phyloP scores from a whole-genome alignment of 2,888 invertebrate species.

The Odontothrips loti region DNA sequence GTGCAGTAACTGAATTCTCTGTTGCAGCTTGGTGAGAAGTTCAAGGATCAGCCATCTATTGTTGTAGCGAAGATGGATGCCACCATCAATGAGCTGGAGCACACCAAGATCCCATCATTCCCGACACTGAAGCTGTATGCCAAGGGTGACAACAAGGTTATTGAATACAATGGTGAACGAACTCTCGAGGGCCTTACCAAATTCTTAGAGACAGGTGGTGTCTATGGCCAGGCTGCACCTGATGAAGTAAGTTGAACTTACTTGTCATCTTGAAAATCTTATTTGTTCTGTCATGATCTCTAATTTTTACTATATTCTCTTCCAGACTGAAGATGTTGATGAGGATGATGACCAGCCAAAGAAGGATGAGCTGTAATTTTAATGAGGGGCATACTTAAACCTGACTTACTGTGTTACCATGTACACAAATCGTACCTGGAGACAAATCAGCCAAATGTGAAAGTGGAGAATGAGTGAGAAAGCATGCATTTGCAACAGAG shows the following conservation, averaged over 20 bases:
- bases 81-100: constrained; percentile 95
- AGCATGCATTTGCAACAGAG: not conserved
- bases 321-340: constrained; percentile 58
- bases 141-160: constrained; percentile 83
- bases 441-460: constrained; percentile 25
- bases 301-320: constrained; percentile 35
- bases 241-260: constrained; percentile 45
- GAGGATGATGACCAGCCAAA: constrained; percentile 69
- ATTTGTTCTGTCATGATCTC: not conserved
- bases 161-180: constrained; percentile 94
- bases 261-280: constrained; percentile 31
- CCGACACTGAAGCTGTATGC: constrained; percentile 93
- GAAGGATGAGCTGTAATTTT: constrained; percentile 72
- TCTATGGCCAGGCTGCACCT: constrained; percentile 65
- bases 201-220: constrained; percentile 90
- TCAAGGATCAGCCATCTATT: constrained; percentile 72
- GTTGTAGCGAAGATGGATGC: constrained; percentile 99
- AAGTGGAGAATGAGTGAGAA: not conserved
- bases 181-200: constrained; percentile 88
- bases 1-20: constrained; percentile 11
- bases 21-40: constrained; percentile 83
- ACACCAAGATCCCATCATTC: constrained; percentile 90
- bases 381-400: constrained; percentile 29
- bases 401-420: constrained; percentile 22
- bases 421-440: constrained; percentile 16